Evolutionary conservation across 1,140 invertebrate genomes (phyloP).

Genomic region (Planococcus citri): DNA sequence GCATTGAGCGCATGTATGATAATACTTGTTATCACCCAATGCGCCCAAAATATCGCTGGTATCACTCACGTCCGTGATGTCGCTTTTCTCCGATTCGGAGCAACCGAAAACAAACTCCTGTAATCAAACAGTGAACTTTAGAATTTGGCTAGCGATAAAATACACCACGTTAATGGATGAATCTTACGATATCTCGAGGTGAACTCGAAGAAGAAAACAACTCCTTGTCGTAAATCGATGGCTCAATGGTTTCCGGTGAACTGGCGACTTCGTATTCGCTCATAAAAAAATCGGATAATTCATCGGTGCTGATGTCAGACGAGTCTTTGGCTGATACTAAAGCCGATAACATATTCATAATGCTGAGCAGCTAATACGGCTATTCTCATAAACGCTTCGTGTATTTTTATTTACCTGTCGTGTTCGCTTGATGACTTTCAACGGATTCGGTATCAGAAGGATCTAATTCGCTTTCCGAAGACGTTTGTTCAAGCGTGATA

Average conservation of each 20-base stretch:
- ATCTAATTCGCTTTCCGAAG: neutral
- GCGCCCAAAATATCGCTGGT: neutral
- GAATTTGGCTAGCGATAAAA: neutral
- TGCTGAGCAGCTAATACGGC: no score
- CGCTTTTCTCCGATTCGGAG: neutral
- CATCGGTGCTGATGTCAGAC: neutral
- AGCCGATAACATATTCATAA: no score
- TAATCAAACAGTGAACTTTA: neutral
- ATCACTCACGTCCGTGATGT: neutral
- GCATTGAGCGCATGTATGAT: neutral
- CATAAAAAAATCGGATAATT: neutral
- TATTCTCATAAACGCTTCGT: neutral
- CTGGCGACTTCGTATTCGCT: slow-evolving; percentile 10
- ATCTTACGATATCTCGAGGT: neutral
- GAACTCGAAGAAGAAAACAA: neutral
- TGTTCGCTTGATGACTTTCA: neutral
- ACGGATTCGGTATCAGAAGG: neutral
- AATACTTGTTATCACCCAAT: neutral
- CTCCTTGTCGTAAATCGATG: neutral
- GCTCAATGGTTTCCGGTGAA: neutral
- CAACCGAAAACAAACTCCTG: neutral
- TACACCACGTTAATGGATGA: no score
- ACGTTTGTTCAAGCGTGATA: neutral
- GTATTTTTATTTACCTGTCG: neutral
- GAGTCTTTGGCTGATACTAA: slow-evolving; percentile 8